Evolutionary conservation across 2,888 invertebrate species (phyloP), one percentile per base, ranked within the genome.

Genomic region (Patella ulyssiponensis): DNA sequence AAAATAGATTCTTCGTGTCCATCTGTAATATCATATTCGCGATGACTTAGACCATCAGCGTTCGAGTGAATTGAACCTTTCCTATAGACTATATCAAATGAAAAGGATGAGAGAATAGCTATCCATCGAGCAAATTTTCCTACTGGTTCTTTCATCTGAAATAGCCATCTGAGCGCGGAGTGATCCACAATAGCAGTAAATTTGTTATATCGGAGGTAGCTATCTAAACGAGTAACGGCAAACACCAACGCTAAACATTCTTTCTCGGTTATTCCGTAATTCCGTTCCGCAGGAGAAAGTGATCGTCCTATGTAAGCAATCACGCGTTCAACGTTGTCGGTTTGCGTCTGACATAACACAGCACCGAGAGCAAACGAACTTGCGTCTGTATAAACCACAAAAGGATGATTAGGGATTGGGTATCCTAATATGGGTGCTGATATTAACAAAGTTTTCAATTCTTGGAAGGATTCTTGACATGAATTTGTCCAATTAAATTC

Each of bases 241-340:
- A 58, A 27, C n/a, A 78, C 70, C 27, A 74, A 58, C 44, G 78
- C 78, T 44, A 78, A 69, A 64, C 74, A 74, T 64, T 78, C 74
- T 74, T 78, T 78, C 15, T 71, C 20, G 15, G 71, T 75, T 53
- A 73, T 51, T 53, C 73, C 15, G 17, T 74, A 58, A 71, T 74
- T 15, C 74, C 73, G 23, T 23, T 72, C 51, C n/a, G n/a, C n/a
- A n/a, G n/a, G n/a, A n/a, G n/a, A n/a, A n/a, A n/a, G n/a, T n/a
- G n/a, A n/a, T n/a, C n/a, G n/a, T 15, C 77, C 58, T 58, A 58
- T 58, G 20, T 58, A 58, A 5, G 58, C 17, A 58, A 58, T 58
- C 17, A 58, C 58, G 14, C 58, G 58, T 58, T 58, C 58, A n/a
- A n/a, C 7, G 14, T 14, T 27, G 27, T 27, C 58, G 20, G 17